phyloP scores from a whole-genome alignment of 2,113 vertebrate species.

The Cephalopholis sonnerati region DNA sequence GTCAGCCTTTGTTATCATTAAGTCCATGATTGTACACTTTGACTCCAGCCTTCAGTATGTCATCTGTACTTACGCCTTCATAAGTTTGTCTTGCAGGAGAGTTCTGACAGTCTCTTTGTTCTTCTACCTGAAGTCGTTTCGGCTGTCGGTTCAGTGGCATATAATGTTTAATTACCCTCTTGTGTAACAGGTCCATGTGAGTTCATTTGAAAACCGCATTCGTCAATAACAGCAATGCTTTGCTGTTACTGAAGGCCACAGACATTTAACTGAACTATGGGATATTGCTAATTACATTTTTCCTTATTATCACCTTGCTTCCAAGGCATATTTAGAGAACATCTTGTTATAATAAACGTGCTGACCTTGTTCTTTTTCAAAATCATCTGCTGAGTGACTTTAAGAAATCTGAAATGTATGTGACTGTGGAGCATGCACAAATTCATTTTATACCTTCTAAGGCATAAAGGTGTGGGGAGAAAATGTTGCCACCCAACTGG shows the following conservation, averaged over 20 bases:
- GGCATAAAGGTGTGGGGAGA: not conserved
- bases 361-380: not conserved
- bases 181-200: not conserved
- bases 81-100: not conserved
- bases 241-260: not conserved
- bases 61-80: not conserved
- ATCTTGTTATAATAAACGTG: not conserved
- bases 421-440: not conserved
- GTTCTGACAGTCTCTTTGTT: slow-evolving; percentile 8
- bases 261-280: not conserved
- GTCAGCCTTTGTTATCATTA: slow-evolving; percentile 33
- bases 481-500: too few relatives aligned
- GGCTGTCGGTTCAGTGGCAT: not conserved
- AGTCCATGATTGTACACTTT: slow-evolving; percentile 26
- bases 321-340: not conserved
- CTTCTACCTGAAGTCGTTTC: slow-evolving; percentile 6
- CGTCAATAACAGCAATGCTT: not conserved
- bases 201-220: not conserved
- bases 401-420: not conserved
- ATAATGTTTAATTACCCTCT: not conserved
- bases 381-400: not conserved
- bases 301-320: not conserved
- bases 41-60: slow-evolving; percentile 35
- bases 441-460: not conserved
- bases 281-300: not conserved